Base-by-base conservation (phyloP, 2,113 vertebrate species). In the Zeus faber region DNA sequence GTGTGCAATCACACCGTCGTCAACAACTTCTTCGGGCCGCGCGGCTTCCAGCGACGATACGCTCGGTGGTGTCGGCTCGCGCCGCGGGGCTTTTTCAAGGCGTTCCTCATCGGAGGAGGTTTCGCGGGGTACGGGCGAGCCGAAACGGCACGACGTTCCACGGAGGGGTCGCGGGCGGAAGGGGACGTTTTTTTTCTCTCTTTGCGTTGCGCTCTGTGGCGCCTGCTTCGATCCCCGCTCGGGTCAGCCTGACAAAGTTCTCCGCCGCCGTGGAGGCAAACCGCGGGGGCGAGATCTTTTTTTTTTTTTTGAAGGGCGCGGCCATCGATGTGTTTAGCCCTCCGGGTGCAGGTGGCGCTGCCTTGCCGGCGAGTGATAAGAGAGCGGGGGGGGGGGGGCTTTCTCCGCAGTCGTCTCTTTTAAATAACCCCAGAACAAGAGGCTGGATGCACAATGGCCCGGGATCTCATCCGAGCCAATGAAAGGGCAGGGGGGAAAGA, bases 331-430 rank as follows among this genome's bases (percentile, higher is more conserved):
- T 50, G 67, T 83, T 75, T 43, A 65, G 66, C 62, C 72, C 76
- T 66, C 65, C 17, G 77, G 79, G 68, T 65, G 58, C 65, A 83
- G 79, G 66, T 75, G 72, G 56, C 55, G 73, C 76, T 46, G 70
- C 76, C 75, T 79, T 84, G 77, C 70, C 74, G 35, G 27, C 2
- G 25, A 17, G 73, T 16, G 86, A 89, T 89, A 89, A 87, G 81
- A 79, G 21, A 46, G 20, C 7, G 14, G 40, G 10, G 59, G 57
- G 84, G 64, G 54, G 53, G 45, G 21, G 57, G 5, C 43, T 58
- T 80, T 79, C 79, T 83, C 82, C 52, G 27, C 76, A 85, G 74
- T 61, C 29, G 58, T 55, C 64, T 63, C 66, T 81, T 80, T 75
- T 65, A 72, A 80, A 75, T 89, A 72, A 88, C 79, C 67, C 58